Percentiles rank a stretch among this genome's conserved stretches.
phyloP scores from a whole-genome alignment of 2,113 vertebrate species.

The Columbina picui region DNA sequence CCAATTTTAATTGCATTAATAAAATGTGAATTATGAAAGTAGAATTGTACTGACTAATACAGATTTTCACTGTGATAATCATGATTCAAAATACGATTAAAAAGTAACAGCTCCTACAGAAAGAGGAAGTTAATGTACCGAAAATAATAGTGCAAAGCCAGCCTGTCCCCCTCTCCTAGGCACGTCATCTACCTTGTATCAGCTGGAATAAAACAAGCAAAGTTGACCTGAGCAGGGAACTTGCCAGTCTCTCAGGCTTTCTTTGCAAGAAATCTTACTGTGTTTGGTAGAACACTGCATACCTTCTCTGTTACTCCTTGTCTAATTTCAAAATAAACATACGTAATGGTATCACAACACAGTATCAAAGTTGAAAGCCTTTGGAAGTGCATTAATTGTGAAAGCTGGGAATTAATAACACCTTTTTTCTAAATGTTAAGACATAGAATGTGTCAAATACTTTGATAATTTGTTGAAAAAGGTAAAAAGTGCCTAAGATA shows the following conservation, averaged over 20 bases:
- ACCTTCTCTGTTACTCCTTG: background rate
- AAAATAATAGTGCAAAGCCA: background rate
- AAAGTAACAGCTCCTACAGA: slow-evolving; percentile 4
- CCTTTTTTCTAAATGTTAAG: background rate
- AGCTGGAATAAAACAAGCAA: background rate
- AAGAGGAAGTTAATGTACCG: background rate
- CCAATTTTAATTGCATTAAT: slow-evolving; percentile 59
- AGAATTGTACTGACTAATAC: background rate
- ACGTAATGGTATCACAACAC: background rate
- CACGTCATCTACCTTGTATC: background rate
- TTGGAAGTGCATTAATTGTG: background rate
- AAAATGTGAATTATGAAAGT: slow-evolving; percentile 31
- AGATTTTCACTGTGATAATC: slow-evolving; percentile 10
- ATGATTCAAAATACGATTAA: slow-evolving; percentile 33
- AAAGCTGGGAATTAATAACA: background rate
- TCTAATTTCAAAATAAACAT: background rate
- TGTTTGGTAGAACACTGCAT: background rate
- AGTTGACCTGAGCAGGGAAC: background rate
- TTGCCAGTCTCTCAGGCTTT: background rate
- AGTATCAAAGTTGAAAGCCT: background rate
- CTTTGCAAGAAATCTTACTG: background rate
- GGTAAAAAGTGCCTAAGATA: background rate
- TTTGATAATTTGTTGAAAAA: background rate
- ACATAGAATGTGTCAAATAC: background rate
- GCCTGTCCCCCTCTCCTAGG: background rate